phyloP scores from a whole-genome alignment of 2,113 vertebrate genomes.

The Protomyctophum bolini region DNA sequence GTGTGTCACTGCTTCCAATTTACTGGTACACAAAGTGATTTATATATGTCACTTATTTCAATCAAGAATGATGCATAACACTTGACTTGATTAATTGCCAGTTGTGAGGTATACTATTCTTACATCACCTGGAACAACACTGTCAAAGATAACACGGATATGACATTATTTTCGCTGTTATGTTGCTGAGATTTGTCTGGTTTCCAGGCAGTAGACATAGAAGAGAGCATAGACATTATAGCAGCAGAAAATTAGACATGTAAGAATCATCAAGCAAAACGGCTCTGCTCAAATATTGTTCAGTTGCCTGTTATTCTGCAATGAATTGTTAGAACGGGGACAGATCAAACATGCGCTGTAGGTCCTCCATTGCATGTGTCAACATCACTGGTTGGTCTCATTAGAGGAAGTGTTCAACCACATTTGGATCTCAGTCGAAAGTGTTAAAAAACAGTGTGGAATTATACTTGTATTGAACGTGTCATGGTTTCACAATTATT shows the following conservation, averaged over 20 bases:
- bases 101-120: not conserved
- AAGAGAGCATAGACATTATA: not conserved
- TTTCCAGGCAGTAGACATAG: not conserved
- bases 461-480: too few relatives aligned
- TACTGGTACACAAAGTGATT: conserved; percentile 20
- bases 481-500: too few relatives aligned
- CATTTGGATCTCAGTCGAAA: too few relatives aligned
- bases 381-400: conserved; percentile 12
- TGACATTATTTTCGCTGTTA: conserved; percentile 5
- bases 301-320: not conserved
- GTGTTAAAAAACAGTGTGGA: too few relatives aligned
- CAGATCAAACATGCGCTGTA: conserved; percentile 8
- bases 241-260: too few relatives aligned
- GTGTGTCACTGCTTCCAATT: conserved; percentile 29
- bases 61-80: conserved; percentile 22
- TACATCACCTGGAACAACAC: not conserved
- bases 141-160: conserved; percentile 7
- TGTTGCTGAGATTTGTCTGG: too few relatives aligned
- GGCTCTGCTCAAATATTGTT: not conserved
- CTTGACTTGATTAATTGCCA: conserved; percentile 35
- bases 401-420: conserved; percentile 18
- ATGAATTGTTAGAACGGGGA: not conserved
- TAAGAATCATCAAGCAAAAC: too few relatives aligned
- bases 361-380: not conserved
- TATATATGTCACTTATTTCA: conserved; percentile 44